phyloP scores from a whole-genome alignment of 2,888 invertebrate species.

The Gastracanthus pulcherrimus region DNA sequence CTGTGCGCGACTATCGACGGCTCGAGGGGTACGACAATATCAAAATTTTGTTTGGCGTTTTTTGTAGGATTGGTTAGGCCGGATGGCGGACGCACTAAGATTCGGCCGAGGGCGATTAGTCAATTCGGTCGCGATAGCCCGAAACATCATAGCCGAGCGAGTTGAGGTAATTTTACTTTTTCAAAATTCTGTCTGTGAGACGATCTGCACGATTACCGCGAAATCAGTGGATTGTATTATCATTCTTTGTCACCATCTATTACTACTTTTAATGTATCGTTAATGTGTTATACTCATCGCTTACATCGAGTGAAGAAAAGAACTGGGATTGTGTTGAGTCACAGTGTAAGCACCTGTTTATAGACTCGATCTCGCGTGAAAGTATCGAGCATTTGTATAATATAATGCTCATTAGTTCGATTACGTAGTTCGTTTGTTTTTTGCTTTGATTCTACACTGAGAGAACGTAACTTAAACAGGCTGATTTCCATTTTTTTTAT shows the following conservation, averaged over 20 bases:
- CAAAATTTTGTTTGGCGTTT: conserved; percentile 64
- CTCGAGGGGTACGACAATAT: conserved; percentile 29
- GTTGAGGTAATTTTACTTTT: conserved; percentile 70
- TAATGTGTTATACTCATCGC: conserved; percentile 6
- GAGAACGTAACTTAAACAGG: background rate
- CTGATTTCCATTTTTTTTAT: background rate
- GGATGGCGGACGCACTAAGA: conserved; percentile 72
- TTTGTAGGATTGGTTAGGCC: conserved; percentile 74
- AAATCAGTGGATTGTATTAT: too few species aligned
- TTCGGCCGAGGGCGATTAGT: conserved; percentile 74
- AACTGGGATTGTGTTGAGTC: conserved; percentile 38
- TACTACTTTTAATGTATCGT: background rate
- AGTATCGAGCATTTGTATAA: conserved; percentile 7
- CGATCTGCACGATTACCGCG: background rate
- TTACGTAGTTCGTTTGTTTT: background rate
- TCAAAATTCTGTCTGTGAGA: too few species aligned
- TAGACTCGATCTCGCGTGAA: conserved; percentile 20
- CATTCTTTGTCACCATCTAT: background rate
- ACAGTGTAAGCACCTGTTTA: background rate
- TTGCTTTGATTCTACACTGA: background rate
- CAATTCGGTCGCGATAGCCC: conserved; percentile 72
- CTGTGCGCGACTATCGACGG: background rate
- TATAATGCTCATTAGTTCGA: background rate
- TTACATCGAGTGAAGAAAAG: conserved; percentile 10
- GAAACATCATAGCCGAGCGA: conserved; percentile 72